phyloP scores from a whole-genome alignment of 2,113 vertebrate species.

The Xerus inauris region DNA sequence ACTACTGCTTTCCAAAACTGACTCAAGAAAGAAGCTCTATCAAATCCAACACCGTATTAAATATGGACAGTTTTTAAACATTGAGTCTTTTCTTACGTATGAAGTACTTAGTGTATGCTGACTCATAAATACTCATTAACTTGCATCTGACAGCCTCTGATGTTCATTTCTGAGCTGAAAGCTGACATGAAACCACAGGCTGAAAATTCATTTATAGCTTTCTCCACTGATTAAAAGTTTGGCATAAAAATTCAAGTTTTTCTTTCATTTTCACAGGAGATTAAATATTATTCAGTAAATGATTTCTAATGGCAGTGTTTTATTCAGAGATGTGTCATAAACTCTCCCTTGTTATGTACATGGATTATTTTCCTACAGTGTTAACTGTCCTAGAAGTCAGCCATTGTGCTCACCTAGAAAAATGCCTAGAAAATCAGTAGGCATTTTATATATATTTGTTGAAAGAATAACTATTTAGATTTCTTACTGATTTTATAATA shows the following conservation, averaged over 20 bases:
- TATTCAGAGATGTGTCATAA: not conserved
- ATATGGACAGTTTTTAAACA: not conserved
- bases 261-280: not conserved
- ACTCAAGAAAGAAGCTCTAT: not conserved
- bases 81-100: not conserved
- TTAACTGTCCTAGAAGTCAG: not conserved
- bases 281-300: not conserved
- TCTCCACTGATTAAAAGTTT: constrained; percentile 25
- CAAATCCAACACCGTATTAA: constrained; percentile 12
- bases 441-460: not conserved
- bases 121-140: constrained; percentile 30
- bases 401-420: not conserved
- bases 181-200: not conserved
- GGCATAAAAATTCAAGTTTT: not conserved
- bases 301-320: not conserved
- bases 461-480: not conserved
- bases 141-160: constrained; percentile 14
- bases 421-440: not conserved
- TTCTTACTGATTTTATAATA: not conserved
- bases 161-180: constrained; percentile 40
- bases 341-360: not conserved
- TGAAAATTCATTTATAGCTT: constrained; percentile 16
- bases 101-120: not conserved
- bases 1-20: not conserved
- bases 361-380: not conserved